Base-by-base conservation (phyloP, 2,113 vertebrate genomes). In the Sigmodon hispidus region DNA sequence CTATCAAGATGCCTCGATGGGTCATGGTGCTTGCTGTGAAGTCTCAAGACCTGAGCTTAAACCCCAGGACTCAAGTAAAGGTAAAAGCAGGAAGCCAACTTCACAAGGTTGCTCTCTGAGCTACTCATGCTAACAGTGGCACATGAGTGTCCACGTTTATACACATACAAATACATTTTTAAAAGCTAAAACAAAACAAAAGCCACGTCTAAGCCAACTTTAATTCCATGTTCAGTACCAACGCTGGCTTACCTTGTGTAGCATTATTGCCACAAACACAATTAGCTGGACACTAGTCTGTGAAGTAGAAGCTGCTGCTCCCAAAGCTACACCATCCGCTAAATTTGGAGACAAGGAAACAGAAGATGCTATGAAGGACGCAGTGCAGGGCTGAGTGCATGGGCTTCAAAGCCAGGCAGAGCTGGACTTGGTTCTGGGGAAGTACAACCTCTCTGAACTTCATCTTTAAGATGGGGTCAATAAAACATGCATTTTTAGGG, bases 221-320 rank as follows among this genome's bases (percentile, higher is more conserved):
- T 87, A 83, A 94, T 52, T 89, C 65, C 29, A 61, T 29, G 89
- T 61, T 76, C 65, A 76, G 19, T 48, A 91, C 43, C 69, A 69
- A n/a, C 34, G 95, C 97, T 59, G 67, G 89, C 98, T 98, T 98
- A 99, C 99, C 99, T 99, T 99, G 97, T 99, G 99, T 92, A 99
- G 98, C 99, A 99, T 99, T 95, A 99, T 99, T 0, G 99, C 99
- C 95, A 99, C 99, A 95, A 99, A 99, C 26, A 99, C 99, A 94
- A 99, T 99, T 97, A 99, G 99, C 96, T 99, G 99, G 96, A 99
- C 99, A 48, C 99, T 99, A 69, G 99, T 99, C 98, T 99, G 99
- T 93, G 99, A 99, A 63, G 99, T 99, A 29, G 99, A 99, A 97
- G 99, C 99, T 86, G 99, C 99, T n/a, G 99, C 99, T 95, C 99